These are phyloP conservation scores for Diplodus puntazzo DNA, from an alignment of 2,797 vertebrate species.

Conservation along the genomic window DNA sequence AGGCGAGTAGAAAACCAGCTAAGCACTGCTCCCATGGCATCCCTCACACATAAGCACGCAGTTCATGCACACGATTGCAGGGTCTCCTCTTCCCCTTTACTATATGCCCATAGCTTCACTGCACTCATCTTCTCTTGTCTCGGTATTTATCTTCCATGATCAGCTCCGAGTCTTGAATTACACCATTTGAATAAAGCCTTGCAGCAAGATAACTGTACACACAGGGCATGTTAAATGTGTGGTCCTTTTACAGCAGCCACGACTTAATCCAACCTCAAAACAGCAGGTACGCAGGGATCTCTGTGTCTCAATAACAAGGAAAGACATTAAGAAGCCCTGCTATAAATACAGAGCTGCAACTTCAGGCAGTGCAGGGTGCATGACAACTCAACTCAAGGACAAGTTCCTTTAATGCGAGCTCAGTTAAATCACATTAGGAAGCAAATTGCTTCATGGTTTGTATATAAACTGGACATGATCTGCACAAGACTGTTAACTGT, in stretches of 20 bases:
- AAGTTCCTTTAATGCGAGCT: constrained; percentile 18
- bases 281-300: constrained; percentile 62
- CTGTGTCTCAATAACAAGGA: constrained; percentile 62
- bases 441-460: background rate
- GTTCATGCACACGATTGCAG: background rate
- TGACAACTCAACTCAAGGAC: constrained; percentile 34
- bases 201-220: background rate
- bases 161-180: constrained; percentile 43
- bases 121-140: constrained; percentile 6
- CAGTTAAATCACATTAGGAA: constrained; percentile 30
- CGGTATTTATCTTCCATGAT: constrained; percentile 54
- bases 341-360: constrained; percentile 70
- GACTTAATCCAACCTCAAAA: constrained; percentile 64
- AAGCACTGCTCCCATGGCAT: constrained; percentile 74
- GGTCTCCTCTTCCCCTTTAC: background rate
- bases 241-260: background rate
- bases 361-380: constrained; percentile 24
- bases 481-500: background rate
- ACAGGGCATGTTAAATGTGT: constrained; percentile 11
- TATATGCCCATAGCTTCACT: constrained; percentile 7
- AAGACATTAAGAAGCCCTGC: constrained; percentile 72
- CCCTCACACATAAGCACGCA: constrained; percentile 23
- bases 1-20: constrained; percentile 72
- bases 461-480: background rate
- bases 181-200: constrained; percentile 11